Conservation (phyloP, 2,797 vertebrate genomes). For the Falco novaeseelandiae region DNA sequence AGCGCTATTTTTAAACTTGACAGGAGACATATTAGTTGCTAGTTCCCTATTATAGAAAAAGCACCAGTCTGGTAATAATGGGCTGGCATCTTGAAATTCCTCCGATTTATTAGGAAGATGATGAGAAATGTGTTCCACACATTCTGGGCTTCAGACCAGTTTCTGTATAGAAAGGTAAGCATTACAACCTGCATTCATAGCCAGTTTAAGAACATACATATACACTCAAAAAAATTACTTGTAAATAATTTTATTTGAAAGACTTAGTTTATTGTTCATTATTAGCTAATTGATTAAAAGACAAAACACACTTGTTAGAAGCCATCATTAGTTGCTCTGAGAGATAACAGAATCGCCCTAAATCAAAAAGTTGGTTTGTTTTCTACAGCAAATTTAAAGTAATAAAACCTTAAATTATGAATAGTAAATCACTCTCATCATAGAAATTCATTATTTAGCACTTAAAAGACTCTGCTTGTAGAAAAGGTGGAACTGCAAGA, state of each 20-base stretch:
- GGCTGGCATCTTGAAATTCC: conserved; percentile 64
- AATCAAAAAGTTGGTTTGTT: conserved; percentile 21
- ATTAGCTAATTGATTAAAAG: neutral
- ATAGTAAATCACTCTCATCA: neutral
- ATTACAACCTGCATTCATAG: neutral
- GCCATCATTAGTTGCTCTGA: neutral
- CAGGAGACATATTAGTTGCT: conserved; percentile 74
- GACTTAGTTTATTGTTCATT: neutral
- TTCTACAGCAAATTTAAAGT: neutral
- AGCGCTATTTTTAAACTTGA: conserved; percentile 78
- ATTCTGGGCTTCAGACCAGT: neutral
- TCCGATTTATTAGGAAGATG: conserved; percentile 44
- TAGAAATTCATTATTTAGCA: neutral
- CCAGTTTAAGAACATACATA: neutral
- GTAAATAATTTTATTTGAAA: neutral
- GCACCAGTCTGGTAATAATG: conserved; percentile 70
- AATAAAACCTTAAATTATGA: neutral
- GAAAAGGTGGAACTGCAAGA: neutral
- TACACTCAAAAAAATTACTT: neutral
- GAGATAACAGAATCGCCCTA: neutral
- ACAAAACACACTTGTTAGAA: neutral
- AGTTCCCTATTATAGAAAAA: conserved; percentile 74
- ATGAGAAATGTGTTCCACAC: conserved; percentile 41
- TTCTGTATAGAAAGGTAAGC: neutral
- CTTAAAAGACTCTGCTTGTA: neutral